Evolutionary conservation across 2,888 invertebrate genomes (phyloP).

Genomic region (Lepeophtheirus nordmannii): DNA sequence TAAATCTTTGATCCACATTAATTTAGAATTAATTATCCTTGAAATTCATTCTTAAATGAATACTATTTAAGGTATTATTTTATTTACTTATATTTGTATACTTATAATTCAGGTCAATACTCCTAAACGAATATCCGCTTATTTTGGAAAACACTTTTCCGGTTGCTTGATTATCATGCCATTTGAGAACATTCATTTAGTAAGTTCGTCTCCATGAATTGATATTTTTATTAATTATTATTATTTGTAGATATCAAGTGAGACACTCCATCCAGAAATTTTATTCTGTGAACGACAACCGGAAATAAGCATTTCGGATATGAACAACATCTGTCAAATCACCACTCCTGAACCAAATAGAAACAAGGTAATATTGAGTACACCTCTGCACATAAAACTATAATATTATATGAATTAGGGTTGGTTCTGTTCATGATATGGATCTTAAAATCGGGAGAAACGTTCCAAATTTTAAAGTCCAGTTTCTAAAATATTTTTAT

Average conservation of each 20-base stretch:
- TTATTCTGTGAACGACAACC: neutral
- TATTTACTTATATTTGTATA: neutral
- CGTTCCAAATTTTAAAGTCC: too few relatives aligned
- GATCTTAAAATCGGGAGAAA: too few relatives aligned
- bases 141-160: constrained; percentile 17
- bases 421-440: too few relatives aligned
- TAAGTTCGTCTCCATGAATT: neutral
- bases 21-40: too few relatives aligned
- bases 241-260: neutral
- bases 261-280: neutral
- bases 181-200: constrained; percentile 1
- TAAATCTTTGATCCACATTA: neutral
- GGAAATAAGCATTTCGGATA: neutral
- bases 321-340: neutral
- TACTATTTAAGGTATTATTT: too few relatives aligned
- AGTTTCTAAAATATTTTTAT: too few relatives aligned
- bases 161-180: constrained; percentile 21
- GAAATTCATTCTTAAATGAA: too few relatives aligned
- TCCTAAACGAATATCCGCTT: constrained; percentile 14
- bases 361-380: too few relatives aligned
- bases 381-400: too few relatives aligned
- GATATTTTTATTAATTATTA: neutral
- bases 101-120: constrained; percentile 12
- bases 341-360: too few relatives aligned
- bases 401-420: too few relatives aligned